Conservation (phyloP, 2,797 vertebrate genomes). For the Cygnus olor region DNA sequence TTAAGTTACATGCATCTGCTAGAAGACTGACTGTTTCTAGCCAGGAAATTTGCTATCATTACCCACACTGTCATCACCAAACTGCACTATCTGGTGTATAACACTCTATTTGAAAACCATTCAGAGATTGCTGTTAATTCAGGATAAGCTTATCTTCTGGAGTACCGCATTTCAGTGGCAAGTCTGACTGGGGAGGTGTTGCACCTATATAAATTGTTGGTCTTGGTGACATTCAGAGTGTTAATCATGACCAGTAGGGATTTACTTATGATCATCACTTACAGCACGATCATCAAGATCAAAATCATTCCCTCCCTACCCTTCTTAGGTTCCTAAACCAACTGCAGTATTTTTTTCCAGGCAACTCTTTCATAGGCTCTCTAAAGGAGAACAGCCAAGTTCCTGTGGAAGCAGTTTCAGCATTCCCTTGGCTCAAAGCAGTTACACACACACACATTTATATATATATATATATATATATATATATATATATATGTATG, state of each 20-base stretch:
- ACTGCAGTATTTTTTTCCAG: neutral
- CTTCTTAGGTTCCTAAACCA: neutral
- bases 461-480: neutral
- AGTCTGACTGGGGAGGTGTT: rapidly evolving
- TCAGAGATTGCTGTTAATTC: neutral
- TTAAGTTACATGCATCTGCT: neutral
- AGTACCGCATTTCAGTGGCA: neutral
- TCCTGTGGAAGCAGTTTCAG: neutral
- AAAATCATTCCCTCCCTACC: neutral
- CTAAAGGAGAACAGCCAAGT: neutral
- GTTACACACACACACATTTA: neutral
- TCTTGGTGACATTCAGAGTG: neutral
- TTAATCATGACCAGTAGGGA: neutral
- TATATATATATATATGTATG: neutral
- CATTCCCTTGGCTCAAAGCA: slow-evolving; percentile 9
- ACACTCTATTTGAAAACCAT: neutral
- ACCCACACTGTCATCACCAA: neutral
- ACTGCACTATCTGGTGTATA: neutral
- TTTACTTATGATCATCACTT: neutral
- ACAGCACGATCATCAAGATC: neutral
- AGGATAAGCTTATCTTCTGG: neutral
- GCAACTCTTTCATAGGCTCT: neutral
- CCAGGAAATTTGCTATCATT: neutral
- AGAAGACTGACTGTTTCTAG: neutral
- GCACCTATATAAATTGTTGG: neutral